Evolutionary conservation across 2,797 vertebrate genomes (phyloP), one percentile per base, ranked within the genome.

Genomic region (Mallotus villosus): DNA sequence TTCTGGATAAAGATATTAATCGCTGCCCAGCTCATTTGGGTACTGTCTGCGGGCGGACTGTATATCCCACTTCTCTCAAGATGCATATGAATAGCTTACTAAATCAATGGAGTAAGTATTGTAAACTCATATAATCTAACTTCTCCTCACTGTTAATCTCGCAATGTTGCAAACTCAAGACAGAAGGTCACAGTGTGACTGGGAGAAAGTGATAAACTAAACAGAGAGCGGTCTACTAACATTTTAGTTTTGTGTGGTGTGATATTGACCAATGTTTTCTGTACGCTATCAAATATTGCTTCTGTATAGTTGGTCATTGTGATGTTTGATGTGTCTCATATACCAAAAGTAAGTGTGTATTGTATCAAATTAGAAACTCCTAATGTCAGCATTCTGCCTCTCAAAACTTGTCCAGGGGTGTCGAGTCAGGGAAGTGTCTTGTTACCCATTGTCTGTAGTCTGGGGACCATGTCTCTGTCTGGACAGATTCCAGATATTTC

Each of bases 81-180:
- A 93, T 94, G 93, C 90, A 93, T 78, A 90, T 92, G 90, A 93
- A 91, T 93, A 93, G 86, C 84, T 85, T 92, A 86, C 79, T 92
- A 86, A 92, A 90, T 89, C 88, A 90, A 63, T 92, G 90, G 90
- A 92, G 91, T 94, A 92, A 93, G 92, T 93, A 92, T 79, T 46
- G 32, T 76, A 9, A 67, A 2, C 70, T 68, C 61, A 5, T 60
- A 34, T 65, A 34, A 22, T 9, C 17, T 11, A 69, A 29, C 67
- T 60, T 21, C 2, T n/a, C 51, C 51, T n/a, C 5, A n/a, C 4
- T 17, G 51, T 55, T 55, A 17, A 25, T 25, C 4, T 61, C 9
- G 4, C 24, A 25, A 14, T 60, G 59, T 7, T 60, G n/a, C 19
- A 21, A 21, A 22, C 57, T 59, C 11, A 21, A 59, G n/a, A 59